A percentile compares a stretch with the other conserved stretches of the same genome.
Conservation (phyloP, 2,888 invertebrate species). For the Troides helena region DNA sequence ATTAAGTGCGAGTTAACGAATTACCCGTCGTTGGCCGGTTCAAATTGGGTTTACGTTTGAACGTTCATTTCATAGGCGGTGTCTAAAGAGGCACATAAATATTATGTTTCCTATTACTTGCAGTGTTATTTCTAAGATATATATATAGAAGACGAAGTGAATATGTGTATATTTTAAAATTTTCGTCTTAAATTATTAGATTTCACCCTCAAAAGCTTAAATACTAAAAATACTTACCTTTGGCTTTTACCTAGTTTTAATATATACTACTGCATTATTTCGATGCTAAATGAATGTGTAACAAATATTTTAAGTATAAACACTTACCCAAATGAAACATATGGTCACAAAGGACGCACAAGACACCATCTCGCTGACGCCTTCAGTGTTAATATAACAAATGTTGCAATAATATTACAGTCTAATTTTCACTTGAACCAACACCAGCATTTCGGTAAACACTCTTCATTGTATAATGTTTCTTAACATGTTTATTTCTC, state of each 20-base stretch:
- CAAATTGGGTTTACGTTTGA: constrained; percentile 47
- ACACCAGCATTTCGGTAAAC: constrained; percentile 39
- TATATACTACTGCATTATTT: too few species aligned
- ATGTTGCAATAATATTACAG: constrained; percentile 39
- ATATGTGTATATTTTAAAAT: not conserved
- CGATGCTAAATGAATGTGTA: not conserved
- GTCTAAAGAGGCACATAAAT: constrained; percentile 14
- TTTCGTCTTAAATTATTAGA: not conserved
- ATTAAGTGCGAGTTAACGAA: constrained; percentile 66
- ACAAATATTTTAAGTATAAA: not conserved
- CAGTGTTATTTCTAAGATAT: not conserved
- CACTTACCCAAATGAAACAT: constrained; percentile 56
- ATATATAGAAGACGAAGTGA: not conserved
- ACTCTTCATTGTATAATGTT: constrained; percentile 33
- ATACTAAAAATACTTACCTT: too few species aligned
- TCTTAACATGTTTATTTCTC: not conserved
- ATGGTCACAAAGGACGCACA: constrained; percentile 50
- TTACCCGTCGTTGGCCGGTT: constrained; percentile 56
- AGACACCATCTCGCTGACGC: constrained; percentile 46
- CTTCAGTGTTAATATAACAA: constrained; percentile 42
- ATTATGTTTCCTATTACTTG: not conserved
- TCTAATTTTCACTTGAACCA: constrained; percentile 40
- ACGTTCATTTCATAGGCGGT: constrained; percentile 35
- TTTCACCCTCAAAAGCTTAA: too few species aligned
- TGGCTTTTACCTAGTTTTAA: too few species aligned